phyloP scores from a whole-genome alignment of 2,888 invertebrate species.

The Caenorhabditis imperialis region DNA sequence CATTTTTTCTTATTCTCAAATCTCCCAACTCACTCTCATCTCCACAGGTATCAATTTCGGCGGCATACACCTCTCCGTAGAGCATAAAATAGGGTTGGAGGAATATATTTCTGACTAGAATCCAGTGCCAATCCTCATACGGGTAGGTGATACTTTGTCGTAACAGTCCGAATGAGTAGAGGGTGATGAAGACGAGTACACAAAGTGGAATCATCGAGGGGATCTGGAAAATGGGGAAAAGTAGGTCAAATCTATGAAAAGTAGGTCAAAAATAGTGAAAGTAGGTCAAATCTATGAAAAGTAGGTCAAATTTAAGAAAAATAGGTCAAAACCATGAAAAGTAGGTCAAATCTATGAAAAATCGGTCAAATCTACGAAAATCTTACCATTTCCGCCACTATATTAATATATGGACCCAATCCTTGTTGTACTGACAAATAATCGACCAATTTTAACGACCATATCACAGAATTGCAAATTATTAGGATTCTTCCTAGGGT shows the following conservation, averaged over 20 bases:
- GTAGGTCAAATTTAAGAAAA: no score
- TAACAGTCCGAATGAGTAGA: slow-evolving; percentile 95
- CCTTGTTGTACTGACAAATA: slow-evolving; percentile 97
- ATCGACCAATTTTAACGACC: slow-evolving; percentile 87
- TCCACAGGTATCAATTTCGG: slow-evolving; percentile 85
- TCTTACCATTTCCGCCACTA: slow-evolving; percentile 95
- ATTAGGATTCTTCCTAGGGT: slow-evolving; percentile 88
- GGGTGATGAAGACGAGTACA: slow-evolving; percentile 91
- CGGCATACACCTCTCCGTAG: slow-evolving; percentile 97
- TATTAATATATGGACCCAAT: slow-evolving; percentile 92
- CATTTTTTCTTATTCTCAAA: not conserved
- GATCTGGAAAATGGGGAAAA: no score
- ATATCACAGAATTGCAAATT: slow-evolving; percentile 80
- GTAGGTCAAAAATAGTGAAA: no score
- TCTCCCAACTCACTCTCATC: slow-evolving; percentile 67
- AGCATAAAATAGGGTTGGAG: slow-evolving; percentile 98
- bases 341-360: no score
- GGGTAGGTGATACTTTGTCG: slow-evolving; percentile 94
- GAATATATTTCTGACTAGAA: slow-evolving; percentile 89
- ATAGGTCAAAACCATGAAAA: no score
- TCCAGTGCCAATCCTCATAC: slow-evolving; percentile 90
- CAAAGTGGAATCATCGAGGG: slow-evolving; percentile 96
- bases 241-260: no score
- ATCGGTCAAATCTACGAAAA: not conserved
- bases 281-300: no score